Evolutionary conservation across 2,888 invertebrate genomes (phyloP).

Genomic region (Drosophila prostipennis): DNA sequence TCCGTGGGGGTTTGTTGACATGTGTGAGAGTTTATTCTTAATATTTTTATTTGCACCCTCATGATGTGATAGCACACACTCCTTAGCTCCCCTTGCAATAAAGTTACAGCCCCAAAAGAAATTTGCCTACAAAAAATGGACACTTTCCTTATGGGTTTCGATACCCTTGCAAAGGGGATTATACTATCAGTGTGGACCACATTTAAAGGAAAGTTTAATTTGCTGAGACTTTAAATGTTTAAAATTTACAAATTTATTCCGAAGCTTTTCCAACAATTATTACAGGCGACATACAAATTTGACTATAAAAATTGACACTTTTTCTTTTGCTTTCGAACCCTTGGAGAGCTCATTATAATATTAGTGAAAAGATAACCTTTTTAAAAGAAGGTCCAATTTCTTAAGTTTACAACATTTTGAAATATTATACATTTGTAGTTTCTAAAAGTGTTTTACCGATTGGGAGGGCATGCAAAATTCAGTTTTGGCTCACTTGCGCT

Average conservation of each 20-base stretch:
- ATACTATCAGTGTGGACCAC: neutral
- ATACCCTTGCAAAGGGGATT: conserved; percentile 1
- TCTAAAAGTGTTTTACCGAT: neutral
- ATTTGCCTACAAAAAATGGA: conserved; percentile 72
- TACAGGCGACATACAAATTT: too few species aligned
- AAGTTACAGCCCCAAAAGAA: conserved; percentile 62
- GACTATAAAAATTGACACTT: too few species aligned
- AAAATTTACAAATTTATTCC: too few species aligned
- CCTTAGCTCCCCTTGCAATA: conserved; percentile 48
- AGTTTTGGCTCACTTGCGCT: neutral
- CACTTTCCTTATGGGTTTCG: conserved; percentile 54
- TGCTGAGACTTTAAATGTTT: too few species aligned
- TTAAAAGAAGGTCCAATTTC: too few species aligned
- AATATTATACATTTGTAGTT: too few species aligned
- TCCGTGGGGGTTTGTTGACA: conserved; percentile 22
- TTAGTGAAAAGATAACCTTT: too few species aligned
- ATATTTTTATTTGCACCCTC: conserved; percentile 81
- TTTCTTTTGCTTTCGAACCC: too few species aligned
- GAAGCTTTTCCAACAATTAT: too few species aligned
- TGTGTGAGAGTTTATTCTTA: conserved; percentile 57
- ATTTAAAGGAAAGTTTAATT: too few species aligned
- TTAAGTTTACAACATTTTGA: too few species aligned
- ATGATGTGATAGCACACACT: conserved; percentile 53
- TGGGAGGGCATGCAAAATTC: neutral
- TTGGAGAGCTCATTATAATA: too few species aligned